Evolutionary conservation across 2,797 vertebrate genomes (phyloP), one percentile per base, ranked within the genome.

Genomic region (Lacerta agilis): DNA sequence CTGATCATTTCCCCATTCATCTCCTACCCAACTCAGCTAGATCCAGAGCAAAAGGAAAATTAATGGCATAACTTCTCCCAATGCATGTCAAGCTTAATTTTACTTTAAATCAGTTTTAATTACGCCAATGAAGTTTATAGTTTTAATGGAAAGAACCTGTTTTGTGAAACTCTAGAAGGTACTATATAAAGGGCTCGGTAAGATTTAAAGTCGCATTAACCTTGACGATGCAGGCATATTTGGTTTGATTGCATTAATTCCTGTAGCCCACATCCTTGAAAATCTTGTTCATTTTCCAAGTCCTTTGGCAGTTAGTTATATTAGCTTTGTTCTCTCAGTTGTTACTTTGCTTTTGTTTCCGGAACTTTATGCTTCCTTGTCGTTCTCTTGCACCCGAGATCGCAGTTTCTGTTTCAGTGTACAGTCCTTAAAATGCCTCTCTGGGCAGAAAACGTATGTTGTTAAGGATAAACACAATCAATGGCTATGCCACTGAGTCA

Each of bases 91-190:
- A 95, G 95, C 91, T 94, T 94, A 95, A 96, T 95, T 96, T 93
- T 94, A 94, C 88, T 96, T 94, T 92, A 95, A 96, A 94, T 88
- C 94, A 95, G 94, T 95, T 91, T 94, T 95, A 95, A 97, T 96
- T 95, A 94, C 89, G 90, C 88, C 80, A 87, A 55, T 33, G 84
- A 96, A 94, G 91, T 95, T 94, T 95, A 95, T 94, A 93, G 94
- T 95, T 96, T 95, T 95, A 96, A 96, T 93, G 95, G 93, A 95
- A 94, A 95, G 91, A 94, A 85, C 83, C 83, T 93, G 87, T 94
- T 94, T 92, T 69, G 86, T 88, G 93, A 93, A 94, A 95, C 87
- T 87, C 72, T 90, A 95, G 89, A 94, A 90, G 94, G 94, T 94
- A 95, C 93, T 93, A 66, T 93, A 66, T 69, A 88, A 87, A 91